These are phyloP conservation scores for Apeira syringaria DNA, from an alignment of 2,888 invertebrate genomes.

Conservation along the genomic window DNA sequence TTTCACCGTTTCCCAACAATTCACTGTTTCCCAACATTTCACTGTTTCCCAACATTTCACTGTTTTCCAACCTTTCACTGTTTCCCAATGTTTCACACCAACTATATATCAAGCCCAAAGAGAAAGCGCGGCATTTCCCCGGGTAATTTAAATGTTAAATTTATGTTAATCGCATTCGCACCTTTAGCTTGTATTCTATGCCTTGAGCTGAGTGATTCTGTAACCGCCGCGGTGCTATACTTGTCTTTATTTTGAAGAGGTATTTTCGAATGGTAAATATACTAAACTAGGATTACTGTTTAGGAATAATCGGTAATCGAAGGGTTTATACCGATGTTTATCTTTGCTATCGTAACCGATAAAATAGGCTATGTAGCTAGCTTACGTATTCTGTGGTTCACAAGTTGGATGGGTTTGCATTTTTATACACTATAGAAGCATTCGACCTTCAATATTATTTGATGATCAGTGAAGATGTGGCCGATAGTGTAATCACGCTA, in stretches of 20 bases:
- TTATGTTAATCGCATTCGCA: constrained; percentile 63
- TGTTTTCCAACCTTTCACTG: neutral
- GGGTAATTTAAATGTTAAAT: constrained; percentile 66
- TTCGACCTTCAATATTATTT: no score
- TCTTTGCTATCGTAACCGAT: no score
- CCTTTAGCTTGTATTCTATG: constrained; percentile 30
- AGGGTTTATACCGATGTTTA: no score
- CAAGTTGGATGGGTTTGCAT: no score
- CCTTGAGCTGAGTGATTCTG: constrained; percentile 39
- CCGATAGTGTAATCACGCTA: no score
- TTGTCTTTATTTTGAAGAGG: constrained; percentile 6
- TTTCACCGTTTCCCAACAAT: neutral
- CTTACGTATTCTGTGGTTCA: no score
- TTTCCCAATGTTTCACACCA: constrained; percentile 4
- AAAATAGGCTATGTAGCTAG: no score
- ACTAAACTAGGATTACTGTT: no score
- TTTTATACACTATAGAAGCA: no score
- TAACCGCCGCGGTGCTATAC: constrained; percentile 1
- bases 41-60: neutral
- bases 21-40: neutral
- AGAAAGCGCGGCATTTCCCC: constrained; percentile 24
- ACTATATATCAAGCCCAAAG: constrained; percentile 19
- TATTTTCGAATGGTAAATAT: neutral
- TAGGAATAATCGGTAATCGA: no score
- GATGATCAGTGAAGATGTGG: no score